phyloP scores from a whole-genome alignment of 2,797 vertebrate genomes.

The Alectoris magna region DNA sequence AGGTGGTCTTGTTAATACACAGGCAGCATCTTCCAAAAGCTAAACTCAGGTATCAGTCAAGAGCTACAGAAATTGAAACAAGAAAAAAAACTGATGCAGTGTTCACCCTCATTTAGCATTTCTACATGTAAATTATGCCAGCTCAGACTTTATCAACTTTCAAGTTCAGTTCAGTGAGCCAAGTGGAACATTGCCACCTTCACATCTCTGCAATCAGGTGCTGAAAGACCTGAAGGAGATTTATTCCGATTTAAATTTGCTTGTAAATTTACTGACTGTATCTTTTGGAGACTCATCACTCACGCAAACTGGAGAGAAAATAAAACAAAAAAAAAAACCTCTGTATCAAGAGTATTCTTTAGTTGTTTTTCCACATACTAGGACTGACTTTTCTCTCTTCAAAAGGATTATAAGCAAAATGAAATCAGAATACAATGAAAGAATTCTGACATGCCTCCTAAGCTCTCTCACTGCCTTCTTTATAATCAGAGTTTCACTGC shows the following conservation, averaged over 20 bases:
- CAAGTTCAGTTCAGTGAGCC: not conserved
- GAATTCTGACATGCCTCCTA: not conserved
- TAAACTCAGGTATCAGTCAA: not conserved
- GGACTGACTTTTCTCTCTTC: not conserved
- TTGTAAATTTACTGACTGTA: not conserved
- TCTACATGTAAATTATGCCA: not conserved
- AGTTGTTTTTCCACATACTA: not conserved
- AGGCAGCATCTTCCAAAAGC: not conserved
- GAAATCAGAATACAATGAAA: not conserved
- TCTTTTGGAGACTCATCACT: not conserved
- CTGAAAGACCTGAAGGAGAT: not conserved
- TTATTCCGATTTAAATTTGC: not conserved
- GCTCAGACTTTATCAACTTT: not conserved
- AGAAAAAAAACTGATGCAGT: not conserved
- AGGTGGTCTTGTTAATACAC: not conserved
- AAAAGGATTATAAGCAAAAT: not conserved
- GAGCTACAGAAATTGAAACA: not conserved
- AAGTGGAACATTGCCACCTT: not conserved
- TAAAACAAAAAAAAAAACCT: not conserved
- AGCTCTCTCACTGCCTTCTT: not conserved
- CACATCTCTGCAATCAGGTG: not conserved
- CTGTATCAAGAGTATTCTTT: not conserved
- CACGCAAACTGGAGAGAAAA: not conserved
- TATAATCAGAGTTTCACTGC: not conserved
- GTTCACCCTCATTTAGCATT: not conserved